Conservation (phyloP, 2,797 vertebrate species). For the Pipistrellus pipistrellus region DNA sequence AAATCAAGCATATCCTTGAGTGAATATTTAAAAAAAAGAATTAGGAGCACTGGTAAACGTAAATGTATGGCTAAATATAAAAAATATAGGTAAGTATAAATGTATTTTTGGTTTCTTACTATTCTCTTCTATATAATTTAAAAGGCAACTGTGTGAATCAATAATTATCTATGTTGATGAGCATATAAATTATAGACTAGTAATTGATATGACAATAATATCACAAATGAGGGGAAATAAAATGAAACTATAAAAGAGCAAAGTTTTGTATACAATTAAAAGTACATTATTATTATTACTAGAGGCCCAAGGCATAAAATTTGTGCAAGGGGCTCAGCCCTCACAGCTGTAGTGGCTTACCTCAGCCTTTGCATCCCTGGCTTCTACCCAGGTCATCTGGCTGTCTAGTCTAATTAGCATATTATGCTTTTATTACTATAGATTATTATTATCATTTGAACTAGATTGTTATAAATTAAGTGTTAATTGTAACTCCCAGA, state of each 20-base stretch:
- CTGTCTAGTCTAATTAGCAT: too few relatives aligned
- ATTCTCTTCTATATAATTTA: not conserved
- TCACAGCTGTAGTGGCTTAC: too few relatives aligned
- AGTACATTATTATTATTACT: not conserved
- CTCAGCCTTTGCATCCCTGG: too few relatives aligned
- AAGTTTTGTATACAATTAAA: not conserved
- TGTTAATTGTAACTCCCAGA: not conserved
- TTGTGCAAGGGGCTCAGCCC: too few relatives aligned
- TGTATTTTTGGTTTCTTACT: not conserved
- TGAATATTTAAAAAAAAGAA: too few relatives aligned
- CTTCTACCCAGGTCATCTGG: too few relatives aligned
- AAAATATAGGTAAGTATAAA: not conserved
- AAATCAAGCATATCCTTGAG: too few relatives aligned
- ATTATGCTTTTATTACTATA: too few relatives aligned
- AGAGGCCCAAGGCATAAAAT: too few relatives aligned
- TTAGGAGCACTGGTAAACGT: too few relatives aligned
- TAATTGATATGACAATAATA: not conserved
- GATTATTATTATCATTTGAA: too few relatives aligned
- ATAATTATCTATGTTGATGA: not conserved
- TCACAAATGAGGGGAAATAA: not conserved
- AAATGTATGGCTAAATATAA: not conserved
- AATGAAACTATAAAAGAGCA: not conserved
- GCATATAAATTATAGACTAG: not conserved
- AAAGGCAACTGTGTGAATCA: not conserved
- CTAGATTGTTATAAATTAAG: not conserved